Percentiles rank a stretch among this genome's conserved stretches.
Evolutionary conservation across 2,888 invertebrate species (phyloP).

Genomic region (Dicycla oo): DNA sequence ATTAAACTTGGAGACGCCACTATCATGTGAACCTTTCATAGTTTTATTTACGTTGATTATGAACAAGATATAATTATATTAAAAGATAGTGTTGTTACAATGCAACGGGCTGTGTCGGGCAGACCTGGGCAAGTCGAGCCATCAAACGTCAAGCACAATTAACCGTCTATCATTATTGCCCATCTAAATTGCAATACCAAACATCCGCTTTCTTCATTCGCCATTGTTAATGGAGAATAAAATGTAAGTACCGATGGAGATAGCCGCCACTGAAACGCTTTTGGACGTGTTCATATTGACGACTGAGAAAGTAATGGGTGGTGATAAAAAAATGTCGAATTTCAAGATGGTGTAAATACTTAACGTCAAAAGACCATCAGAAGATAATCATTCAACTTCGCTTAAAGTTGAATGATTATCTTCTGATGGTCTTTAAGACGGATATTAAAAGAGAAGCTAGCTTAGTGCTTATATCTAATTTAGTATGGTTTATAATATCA

Average conservation of each 20-base stretch:
- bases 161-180: conserved; percentile 81
- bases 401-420: not conserved
- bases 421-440: not conserved
- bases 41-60: conserved; percentile 62
- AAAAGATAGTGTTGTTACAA: conserved; percentile 66
- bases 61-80: conserved; percentile 61
- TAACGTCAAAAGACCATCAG: not conserved
- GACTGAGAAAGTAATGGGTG: conserved; percentile 21
- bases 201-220: conserved; percentile 83
- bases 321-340: conserved; percentile 17
- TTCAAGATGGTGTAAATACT: conserved; percentile 24
- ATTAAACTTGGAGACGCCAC: conserved; percentile 42
- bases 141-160: conserved; percentile 81
- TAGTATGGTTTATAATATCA: too few species aligned
- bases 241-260: conserved; percentile 63
- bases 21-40: conserved; percentile 61
- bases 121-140: conserved; percentile 36
- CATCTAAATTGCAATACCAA: conserved; percentile 87
- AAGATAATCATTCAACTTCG: too few species aligned
- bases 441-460: too few species aligned
- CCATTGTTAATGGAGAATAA: conserved; percentile 67
- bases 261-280: conserved; percentile 29
- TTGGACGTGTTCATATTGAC: conserved; percentile 36
- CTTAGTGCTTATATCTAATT: too few species aligned
- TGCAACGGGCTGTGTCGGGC: conserved; percentile 63